A percentile compares a stretch with the other conserved stretches of the same genome.
These are phyloP conservation scores for Temnothorax ravouxi DNA, from an alignment of 2,888 invertebrate genomes.

Conservation along the genomic window DNA sequence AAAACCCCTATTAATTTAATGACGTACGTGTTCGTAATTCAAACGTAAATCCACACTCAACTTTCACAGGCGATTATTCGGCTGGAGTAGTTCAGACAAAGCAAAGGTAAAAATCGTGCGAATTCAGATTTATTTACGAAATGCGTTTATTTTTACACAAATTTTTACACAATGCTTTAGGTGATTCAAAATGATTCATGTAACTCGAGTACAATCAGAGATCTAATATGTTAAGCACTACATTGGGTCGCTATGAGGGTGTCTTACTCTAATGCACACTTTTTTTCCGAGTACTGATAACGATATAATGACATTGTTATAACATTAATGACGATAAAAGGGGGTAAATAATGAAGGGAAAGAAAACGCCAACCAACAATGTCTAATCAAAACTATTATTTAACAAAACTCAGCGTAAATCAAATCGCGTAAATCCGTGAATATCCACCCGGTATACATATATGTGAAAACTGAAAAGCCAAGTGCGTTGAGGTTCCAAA, in stretches of 20 bases:
- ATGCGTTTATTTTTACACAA: slow-evolving; percentile 79
- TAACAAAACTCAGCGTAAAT: background rate
- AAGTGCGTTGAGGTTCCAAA: no score
- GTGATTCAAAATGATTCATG: slow-evolving; percentile 69
- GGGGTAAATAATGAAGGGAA: slow-evolving; percentile 46
- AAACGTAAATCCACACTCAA: background rate
- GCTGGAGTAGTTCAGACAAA: background rate
- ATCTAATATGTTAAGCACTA: slow-evolving; percentile 71
- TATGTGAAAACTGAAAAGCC: background rate
- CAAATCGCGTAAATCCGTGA: background rate
- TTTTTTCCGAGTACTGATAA: slow-evolving; percentile 64
- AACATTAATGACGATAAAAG: slow-evolving; percentile 58
- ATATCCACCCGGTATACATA: background rate
- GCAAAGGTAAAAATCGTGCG: slow-evolving; percentile 13
- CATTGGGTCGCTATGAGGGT: slow-evolving; percentile 75
- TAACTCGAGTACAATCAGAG: slow-evolving; percentile 71
- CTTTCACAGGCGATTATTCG: background rate
- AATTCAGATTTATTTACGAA: slow-evolving; percentile 83
- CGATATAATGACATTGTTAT: slow-evolving; percentile 68
- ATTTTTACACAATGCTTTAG: slow-evolving; percentile 73
- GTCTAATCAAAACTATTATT: background rate
- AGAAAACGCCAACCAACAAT: slow-evolving; percentile 30
- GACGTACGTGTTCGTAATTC: background rate
- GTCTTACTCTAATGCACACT: slow-evolving; percentile 80
- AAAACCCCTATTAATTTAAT: slow-evolving; percentile 11